Evolutionary conservation across 2,113 vertebrate genomes (phyloP).

Genomic region (Nymphicus hollandicus): DNA sequence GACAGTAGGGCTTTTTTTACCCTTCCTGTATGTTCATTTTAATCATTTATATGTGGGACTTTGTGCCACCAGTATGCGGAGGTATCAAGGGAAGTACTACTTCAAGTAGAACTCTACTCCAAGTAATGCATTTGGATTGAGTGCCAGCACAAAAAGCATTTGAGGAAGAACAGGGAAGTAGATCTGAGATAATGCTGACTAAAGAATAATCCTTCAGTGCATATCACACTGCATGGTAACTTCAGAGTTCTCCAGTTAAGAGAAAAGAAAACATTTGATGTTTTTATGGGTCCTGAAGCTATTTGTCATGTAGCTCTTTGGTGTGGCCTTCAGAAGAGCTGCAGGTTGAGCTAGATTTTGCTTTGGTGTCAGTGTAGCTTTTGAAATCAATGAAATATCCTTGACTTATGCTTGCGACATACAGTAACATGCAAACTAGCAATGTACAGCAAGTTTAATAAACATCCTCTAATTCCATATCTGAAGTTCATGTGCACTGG

Average conservation of each 20-base stretch:
- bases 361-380: background rate
- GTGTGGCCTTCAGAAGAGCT: background rate
- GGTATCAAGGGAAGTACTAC: background rate
- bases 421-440: background rate
- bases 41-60: background rate
- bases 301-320: background rate
- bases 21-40: background rate
- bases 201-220: background rate
- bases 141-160: background rate
- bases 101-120: background rate
- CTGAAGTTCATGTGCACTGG: background rate
- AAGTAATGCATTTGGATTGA: background rate
- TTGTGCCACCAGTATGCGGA: background rate
- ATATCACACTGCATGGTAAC: background rate
- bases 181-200: background rate
- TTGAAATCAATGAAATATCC: background rate
- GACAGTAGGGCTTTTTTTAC: background rate
- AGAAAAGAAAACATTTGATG: background rate
- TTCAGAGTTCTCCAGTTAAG: background rate
- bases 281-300: background rate
- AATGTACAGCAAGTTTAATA: background rate
- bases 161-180: background rate
- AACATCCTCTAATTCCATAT: background rate
- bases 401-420: background rate
- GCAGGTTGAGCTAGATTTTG: background rate